Conservation (phyloP, 92 coral and sea anemone genomes). For the Porites cylindrica region DNA sequence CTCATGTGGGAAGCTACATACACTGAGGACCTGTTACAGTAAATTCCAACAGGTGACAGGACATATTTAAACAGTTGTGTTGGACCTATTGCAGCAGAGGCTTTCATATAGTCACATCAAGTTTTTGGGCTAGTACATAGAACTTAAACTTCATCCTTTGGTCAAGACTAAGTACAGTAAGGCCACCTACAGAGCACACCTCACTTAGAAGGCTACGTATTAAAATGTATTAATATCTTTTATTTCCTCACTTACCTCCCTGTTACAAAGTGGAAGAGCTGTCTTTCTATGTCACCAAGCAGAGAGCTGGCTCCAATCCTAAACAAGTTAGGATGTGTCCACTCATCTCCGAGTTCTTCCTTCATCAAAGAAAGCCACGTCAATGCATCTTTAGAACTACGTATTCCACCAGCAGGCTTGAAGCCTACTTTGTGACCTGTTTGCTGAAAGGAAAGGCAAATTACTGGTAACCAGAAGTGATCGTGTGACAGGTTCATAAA, state of each 20-base stretch:
- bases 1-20: no score
- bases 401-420: conserved; percentile 99
- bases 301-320: conserved; percentile 98
- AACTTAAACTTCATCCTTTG: no score
- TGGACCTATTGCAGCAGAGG: no score
- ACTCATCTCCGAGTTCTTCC: conserved; percentile 98
- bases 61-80: no score
- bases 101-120: no score
- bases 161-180: no score
- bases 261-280: conserved; percentile 95
- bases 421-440: conserved; percentile 98
- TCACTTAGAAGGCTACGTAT: no score
- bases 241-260: conserved; percentile 76
- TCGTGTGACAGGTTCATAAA: background rate
- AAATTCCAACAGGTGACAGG: no score
- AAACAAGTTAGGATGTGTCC: conserved; percentile 95
- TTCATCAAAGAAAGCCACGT: conserved; percentile 97
- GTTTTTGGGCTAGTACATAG: no score
- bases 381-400: conserved; percentile 97
- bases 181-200: no score
- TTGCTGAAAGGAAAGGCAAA: conserved; percentile 60
- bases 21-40: no score
- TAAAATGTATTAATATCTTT: background rate
- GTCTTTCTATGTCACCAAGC: conserved; percentile 97
- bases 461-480: background rate